A percentile compares a stretch with the other conserved stretches of the same genome.
Evolutionary conservation across 2,113 vertebrate genomes (phyloP).

Genomic region (Phylloscopus trochilus): DNA sequence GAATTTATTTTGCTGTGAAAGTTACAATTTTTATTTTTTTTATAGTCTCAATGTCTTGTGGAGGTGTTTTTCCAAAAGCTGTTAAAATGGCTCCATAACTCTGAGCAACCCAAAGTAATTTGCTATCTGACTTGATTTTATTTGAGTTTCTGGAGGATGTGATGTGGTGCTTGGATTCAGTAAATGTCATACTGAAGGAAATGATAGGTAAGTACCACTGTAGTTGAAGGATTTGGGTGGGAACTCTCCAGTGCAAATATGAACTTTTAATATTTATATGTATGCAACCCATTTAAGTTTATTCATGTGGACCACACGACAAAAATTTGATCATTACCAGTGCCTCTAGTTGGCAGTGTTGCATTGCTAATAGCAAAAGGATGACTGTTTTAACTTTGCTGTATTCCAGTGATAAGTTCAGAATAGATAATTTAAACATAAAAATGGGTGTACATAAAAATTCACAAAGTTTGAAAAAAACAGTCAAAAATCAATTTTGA

Average conservation of each 20-base stretch:
- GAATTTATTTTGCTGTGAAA: neutral
- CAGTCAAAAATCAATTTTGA: neutral
- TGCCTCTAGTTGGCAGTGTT: conserved; percentile 61
- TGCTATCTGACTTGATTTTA: neutral
- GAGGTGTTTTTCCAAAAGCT: neutral
- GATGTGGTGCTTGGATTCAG: neutral
- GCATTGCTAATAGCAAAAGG: neutral
- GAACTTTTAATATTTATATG: neutral
- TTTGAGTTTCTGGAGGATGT: neutral
- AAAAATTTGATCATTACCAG: neutral
- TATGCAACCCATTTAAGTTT: neutral
- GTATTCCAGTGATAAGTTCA: neutral
- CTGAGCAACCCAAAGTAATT: neutral
- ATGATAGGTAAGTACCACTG: neutral
- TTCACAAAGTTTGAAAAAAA: neutral
- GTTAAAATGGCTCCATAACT: neutral
- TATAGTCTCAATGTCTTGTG: neutral
- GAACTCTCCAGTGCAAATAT: neutral
- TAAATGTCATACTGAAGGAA: neutral
- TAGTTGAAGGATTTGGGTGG: neutral
- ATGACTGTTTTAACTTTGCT: neutral
- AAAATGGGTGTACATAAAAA: neutral
- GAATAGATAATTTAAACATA: neutral
- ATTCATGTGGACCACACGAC: neutral
- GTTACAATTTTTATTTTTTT: neutral